Percentiles rank a stretch among this genome's conserved stretches.
Evolutionary conservation across 1,140 invertebrate genomes (phyloP).

Genomic region (Pseudomyrmex pallidus): DNA sequence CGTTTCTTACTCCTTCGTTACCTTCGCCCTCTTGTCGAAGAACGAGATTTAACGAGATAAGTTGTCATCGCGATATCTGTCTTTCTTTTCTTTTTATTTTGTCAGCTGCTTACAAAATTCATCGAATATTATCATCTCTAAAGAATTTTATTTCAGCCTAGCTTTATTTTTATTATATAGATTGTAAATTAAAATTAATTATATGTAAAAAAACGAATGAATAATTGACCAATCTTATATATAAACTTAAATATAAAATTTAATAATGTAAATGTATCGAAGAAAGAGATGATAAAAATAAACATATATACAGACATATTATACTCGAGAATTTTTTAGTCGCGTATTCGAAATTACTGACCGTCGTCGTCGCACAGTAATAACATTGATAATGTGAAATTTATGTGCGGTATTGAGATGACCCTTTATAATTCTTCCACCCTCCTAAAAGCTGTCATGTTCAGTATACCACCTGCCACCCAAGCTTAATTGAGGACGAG

Average conservation of each 20-base stretch:
- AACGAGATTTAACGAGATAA: constrained; percentile 78
- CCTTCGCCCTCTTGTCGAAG: constrained; percentile 65
- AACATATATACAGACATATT: neutral
- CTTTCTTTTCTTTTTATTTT: constrained; percentile 45
- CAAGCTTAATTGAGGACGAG: constrained; percentile 72
- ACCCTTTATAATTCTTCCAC: constrained; percentile 66
- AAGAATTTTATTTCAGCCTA: neutral
- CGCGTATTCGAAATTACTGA: neutral
- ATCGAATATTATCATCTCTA: neutral
- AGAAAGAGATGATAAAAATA: neutral
- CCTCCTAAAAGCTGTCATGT: constrained; percentile 79
- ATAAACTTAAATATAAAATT: neutral
- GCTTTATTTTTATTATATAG: neutral
- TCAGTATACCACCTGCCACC: constrained; percentile 76
- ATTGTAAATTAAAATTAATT: constrained; percentile 17
- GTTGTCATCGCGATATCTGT: constrained; percentile 68
- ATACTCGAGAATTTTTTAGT: neutral
- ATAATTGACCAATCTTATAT: neutral
- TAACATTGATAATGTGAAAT: constrained; percentile 70
- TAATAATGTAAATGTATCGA: neutral
- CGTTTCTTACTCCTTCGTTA: constrained; percentile 65
- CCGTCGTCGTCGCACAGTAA: constrained; percentile 57
- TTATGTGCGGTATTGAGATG: constrained; percentile 78
- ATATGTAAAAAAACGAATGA: neutral
- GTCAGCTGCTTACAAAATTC: constrained; percentile 14